These are phyloP conservation scores for Ectobius pallidus DNA, from an alignment of 2,888 invertebrate species.

Conservation along the genomic window DNA sequence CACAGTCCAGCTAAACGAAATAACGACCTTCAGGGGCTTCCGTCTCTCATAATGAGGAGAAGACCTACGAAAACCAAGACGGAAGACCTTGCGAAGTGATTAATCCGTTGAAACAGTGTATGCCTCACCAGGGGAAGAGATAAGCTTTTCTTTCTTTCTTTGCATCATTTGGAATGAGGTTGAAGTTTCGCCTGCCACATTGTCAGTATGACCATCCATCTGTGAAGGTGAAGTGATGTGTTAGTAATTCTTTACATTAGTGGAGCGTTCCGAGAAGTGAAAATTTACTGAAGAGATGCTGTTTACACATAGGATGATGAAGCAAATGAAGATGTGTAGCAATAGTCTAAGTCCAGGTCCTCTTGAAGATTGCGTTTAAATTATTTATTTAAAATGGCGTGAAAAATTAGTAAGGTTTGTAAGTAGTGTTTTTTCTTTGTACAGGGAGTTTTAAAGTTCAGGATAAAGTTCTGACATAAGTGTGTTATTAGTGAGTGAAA, in stretches of 20 bases:
- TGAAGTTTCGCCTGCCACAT: background rate
- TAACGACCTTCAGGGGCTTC: conserved; percentile 13
- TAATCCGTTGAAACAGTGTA: background rate
- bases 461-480: too few relatives aligned
- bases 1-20: too few relatives aligned
- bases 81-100: background rate
- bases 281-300: background rate
- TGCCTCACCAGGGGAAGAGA: background rate
- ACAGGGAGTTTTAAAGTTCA: too few relatives aligned
- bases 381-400: background rate
- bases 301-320: conserved; percentile 3
- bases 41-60: background rate
- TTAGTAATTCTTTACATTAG: too few relatives aligned
- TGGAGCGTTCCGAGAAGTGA: too few relatives aligned
- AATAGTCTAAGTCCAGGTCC: conserved; percentile 51
- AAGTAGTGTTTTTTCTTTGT: background rate
- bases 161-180: background rate
- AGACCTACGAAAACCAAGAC: background rate
- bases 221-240: background rate
- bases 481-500: background rate
- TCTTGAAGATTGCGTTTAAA: conserved; percentile 33
- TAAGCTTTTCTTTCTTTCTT: background rate
- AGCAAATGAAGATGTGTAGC: conserved; percentile 46
- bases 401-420: conserved; percentile 55
- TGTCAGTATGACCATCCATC: background rate